Evolutionary conservation across 2,797 vertebrate genomes (phyloP).

Genomic region (Girardinus metallicus): DNA sequence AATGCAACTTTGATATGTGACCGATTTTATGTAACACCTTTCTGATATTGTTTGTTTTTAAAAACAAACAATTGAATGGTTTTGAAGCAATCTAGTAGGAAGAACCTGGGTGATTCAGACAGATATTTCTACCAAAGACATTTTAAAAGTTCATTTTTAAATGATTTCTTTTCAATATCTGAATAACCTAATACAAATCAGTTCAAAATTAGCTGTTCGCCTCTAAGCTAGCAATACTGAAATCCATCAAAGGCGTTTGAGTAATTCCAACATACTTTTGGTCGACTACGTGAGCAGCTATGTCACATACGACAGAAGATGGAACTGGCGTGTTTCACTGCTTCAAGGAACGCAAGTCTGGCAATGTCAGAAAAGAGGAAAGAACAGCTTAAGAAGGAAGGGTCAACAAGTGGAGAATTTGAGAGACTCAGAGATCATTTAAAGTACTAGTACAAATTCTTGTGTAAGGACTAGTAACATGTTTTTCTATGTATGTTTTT

Average conservation of each 20-base stretch:
- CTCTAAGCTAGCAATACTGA: not conserved
- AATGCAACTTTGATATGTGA: not conserved
- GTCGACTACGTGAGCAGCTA: not conserved
- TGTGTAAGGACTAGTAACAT: not conserved
- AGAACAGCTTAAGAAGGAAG: not conserved
- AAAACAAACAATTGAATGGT: not conserved
- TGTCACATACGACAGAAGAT: not conserved
- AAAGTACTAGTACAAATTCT: not conserved
- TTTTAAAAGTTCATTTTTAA: not conserved
- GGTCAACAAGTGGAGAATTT: not conserved
- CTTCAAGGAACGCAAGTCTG: not conserved
- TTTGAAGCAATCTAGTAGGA: not conserved
- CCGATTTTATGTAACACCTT: not conserved
- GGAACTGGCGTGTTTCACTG: not conserved
- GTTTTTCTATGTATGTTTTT: not conserved
- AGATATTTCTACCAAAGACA: not conserved
- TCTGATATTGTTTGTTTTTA: not conserved
- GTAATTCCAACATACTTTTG: not conserved
- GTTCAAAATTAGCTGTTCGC: not conserved
- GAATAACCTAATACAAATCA: not conserved
- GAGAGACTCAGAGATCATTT: not conserved
- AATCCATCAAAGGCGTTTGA: not conserved
- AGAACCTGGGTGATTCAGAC: not conserved
- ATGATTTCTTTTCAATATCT: not conserved
- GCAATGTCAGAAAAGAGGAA: not conserved